phyloP scores from a whole-genome alignment of 2,797 vertebrate species.

The Macroramphosus scolopax region DNA sequence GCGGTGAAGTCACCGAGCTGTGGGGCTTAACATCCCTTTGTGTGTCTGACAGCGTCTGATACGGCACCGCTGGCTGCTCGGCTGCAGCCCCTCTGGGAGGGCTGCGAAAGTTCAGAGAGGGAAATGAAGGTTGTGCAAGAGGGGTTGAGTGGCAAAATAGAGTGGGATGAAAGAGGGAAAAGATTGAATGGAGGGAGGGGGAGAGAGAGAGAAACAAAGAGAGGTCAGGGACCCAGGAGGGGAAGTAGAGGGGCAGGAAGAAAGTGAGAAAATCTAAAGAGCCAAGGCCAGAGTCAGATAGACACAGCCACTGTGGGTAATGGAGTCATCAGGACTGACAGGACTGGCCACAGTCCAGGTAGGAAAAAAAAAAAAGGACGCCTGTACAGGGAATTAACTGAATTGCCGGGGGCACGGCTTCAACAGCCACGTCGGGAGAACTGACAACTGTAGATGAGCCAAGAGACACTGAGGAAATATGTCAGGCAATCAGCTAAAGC shows the following conservation, averaged over 20 bases:
- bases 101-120: conserved; percentile 42
- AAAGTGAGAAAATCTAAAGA: conserved; percentile 32
- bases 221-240: conserved; percentile 38
- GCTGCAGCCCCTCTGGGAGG: conserved; percentile 34
- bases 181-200: conserved; percentile 22
- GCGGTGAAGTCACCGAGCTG: conserved; percentile 23
- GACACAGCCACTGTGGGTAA: conserved; percentile 53
- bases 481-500: conserved; percentile 65
- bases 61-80: conserved; percentile 19
- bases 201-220: conserved; percentile 34
- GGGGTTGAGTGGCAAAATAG: conserved; percentile 31
- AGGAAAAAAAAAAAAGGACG: conserved; percentile 25
- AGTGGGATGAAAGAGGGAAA: conserved; percentile 42
- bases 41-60: conserved; percentile 33
- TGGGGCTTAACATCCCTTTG: conserved; percentile 10
- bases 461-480: conserved; percentile 64
- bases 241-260: conserved; percentile 21
- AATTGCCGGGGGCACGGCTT: conserved; percentile 54
- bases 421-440: conserved; percentile 56
- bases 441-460: conserved; percentile 68
- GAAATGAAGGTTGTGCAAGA: conserved; percentile 20
- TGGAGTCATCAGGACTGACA: conserved; percentile 71
- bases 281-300: conserved; percentile 37
- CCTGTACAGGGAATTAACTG: conserved; percentile 59
- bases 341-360: conserved; percentile 62